Base-by-base conservation (phyloP, 2,113 vertebrate genomes). In the Oryzias javanicus region DNA sequence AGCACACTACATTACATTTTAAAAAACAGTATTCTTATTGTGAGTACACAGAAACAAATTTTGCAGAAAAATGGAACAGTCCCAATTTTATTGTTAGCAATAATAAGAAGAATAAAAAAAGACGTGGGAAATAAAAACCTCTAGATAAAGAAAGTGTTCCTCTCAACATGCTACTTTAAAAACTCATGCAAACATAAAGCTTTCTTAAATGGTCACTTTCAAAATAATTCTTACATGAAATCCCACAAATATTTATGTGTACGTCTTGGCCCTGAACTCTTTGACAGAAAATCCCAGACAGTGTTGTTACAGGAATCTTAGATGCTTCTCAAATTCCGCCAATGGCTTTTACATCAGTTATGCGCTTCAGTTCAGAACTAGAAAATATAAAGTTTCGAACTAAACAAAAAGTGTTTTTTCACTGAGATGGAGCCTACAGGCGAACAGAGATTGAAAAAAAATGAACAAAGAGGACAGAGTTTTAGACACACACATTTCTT, bases 1-100 rank as follows among this genome's bases (percentile, higher is more conserved):
- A 76, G 85, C 82, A 85, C 83, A 76, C 77, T 76, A 88, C 81
- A 86, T 86, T 85, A 87, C 83, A 86, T 65, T 84, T 86, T 76
- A 73, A 72, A 87, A 89, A 87, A 74, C 72, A 79, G 67, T 79
- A 83, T 55, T 70, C 78, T 79, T 76, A 69, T 84, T 66, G 84
- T 86, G 74, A 81, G 87, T 85, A 76, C 86, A 89, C 66, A 84
- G 76, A 82, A 78, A 70, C 42, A 68, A 68, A 80, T 49, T 42
- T 78, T 64, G 79, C 75, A 82, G 68, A 74, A 79, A 81, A 78
- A 72, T 46, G 13, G 41, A 70, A 72, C 50, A 79, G 71, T 74
- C 56, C 53, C 67, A 72, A 76, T 79, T 77, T 74, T 72, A 20
- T 49, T 42, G 66, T 75, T 72, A 58, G 35, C 49, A 72, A 24